Evolutionary conservation across 2,113 vertebrate genomes (phyloP), one percentile per base, ranked within the genome.

Genomic region (Apteryx owenii): DNA sequence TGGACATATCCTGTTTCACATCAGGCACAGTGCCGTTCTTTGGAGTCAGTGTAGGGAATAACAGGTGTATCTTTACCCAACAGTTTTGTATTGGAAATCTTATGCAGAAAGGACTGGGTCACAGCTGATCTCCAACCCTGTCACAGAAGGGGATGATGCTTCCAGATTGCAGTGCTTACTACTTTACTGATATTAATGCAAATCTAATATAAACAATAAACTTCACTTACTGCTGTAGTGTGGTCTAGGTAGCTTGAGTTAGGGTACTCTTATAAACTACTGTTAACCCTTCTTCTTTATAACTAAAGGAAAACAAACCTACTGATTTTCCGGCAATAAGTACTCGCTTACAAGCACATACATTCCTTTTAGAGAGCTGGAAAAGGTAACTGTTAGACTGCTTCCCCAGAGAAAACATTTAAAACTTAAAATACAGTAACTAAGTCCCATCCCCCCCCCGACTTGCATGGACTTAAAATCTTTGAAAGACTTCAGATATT

Each of bases 131-230:
- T 58, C 80, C 84, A 36, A 6, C 40, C 28, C 66, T 70, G 7
- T 17, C 3, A 7, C 7, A 0, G 9, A 9, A 0, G 10, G 64
- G 3, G n/a, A 0, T 3, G 28, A 9, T 42, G 71, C 56, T 5
- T 28, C 21, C 9, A 7, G 73, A 9, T 69, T 50, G 53, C 82
- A 36, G 15, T 0, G 33, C 69, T 33, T 3, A 1, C 25, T 26
- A 80, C 51, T 42, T 14, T 6, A 0, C 18, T 13, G 11, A 3
- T 7, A 56, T 26, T 73, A 18, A 9, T 2, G 10, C 0, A 1
- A 9, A 17, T 72, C n/a, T 25, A 10, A 14, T 20, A 53, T 19
- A 17, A 53, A 3, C 51, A 4, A 3, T 11, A 8, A 61, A 0
- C 46, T 20, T 17, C 14, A 1, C 33, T 46, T 31, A 7, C n/a